A percentile compares a stretch with the other conserved stretches of the same genome.
Evolutionary conservation across 2,888 invertebrate species (phyloP).

Genomic region (Coleophora flavipennella): DNA sequence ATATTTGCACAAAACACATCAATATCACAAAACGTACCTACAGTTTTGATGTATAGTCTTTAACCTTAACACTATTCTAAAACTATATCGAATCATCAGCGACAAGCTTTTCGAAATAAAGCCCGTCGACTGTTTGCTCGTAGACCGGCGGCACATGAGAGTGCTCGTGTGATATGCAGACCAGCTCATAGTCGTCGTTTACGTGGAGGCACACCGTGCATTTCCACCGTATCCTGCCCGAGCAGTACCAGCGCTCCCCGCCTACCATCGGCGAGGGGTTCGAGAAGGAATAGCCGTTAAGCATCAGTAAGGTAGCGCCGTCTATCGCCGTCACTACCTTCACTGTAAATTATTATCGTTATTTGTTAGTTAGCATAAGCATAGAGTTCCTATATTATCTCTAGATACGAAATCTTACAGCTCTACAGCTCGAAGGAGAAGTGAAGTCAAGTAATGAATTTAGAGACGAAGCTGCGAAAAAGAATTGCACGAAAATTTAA

Average conservation of each 20-base stretch:
- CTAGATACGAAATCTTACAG: too few relatives aligned
- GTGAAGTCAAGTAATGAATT: too few relatives aligned
- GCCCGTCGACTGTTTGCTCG: slow-evolving; percentile 43
- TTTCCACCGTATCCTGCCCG: slow-evolving; percentile 45
- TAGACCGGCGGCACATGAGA: slow-evolving; percentile 50
- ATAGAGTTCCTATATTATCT: too few relatives aligned
- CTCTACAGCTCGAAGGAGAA: too few relatives aligned
- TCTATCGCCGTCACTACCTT: slow-evolving; percentile 57
- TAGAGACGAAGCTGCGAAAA: too few relatives aligned
- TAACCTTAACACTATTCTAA: neutral
- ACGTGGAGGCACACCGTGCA: slow-evolving; percentile 58
- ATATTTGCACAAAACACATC: too few relatives aligned
- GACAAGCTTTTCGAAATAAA: slow-evolving; percentile 33
- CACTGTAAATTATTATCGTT: slow-evolving; percentile 39
- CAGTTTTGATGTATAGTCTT: too few relatives aligned
- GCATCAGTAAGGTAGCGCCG: slow-evolving; percentile 58
- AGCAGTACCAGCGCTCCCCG: slow-evolving; percentile 62
- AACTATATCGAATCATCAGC: neutral
- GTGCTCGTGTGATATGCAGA: slow-evolving; percentile 53
- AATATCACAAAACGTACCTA: too few relatives aligned
- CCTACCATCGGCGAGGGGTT: slow-evolving; percentile 56
- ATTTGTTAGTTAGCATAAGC: too few relatives aligned
- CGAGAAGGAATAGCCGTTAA: slow-evolving; percentile 56
- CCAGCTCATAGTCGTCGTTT: slow-evolving; percentile 61
- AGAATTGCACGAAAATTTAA: too few relatives aligned